Conservation (phyloP, 2,113 vertebrate genomes). For the Alethe castanea region DNA sequence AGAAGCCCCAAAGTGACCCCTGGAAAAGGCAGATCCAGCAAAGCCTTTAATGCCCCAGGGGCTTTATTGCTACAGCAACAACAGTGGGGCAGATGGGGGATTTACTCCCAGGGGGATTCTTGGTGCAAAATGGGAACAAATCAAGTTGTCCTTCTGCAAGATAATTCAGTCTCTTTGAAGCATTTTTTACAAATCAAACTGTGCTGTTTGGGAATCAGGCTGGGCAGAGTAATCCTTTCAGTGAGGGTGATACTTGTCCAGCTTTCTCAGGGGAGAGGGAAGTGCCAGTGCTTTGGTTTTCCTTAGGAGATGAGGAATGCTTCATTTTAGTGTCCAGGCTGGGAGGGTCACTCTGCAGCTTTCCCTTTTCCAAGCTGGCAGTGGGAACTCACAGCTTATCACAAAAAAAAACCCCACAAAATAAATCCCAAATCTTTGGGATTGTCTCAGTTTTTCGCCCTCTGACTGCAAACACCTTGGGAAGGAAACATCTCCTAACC, state of each 20-base stretch:
- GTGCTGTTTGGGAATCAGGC: not conserved
- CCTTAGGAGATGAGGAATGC: not conserved
- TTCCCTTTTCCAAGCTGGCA: not conserved
- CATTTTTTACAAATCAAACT: not conserved
- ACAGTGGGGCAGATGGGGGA: not conserved
- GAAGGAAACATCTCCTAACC: not conserved
- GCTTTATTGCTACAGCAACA: conserved; percentile 16
- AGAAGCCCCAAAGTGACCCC: not conserved
- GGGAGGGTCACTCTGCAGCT: rapidly evolving
- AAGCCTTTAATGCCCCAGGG: conserved; percentile 4
- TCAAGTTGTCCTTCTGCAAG: not conserved
- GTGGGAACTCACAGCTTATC: not conserved
- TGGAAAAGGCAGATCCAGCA: not conserved
- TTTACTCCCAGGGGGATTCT: not conserved
- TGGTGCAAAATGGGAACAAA: not conserved
- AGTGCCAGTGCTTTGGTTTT: not conserved
- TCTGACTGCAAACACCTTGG: not conserved
- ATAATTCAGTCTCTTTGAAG: not conserved
- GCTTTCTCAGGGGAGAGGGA: not conserved
- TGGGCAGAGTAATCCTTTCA: not conserved
- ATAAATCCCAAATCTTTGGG: not conserved
- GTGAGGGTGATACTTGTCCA: rapidly evolving
- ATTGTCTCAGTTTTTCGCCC: not conserved
- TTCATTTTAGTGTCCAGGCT: rapidly evolving
- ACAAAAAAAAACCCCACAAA: not conserved